Evolutionary conservation across 2,888 invertebrate genomes (phyloP).

Genomic region (Papilio protenor): DNA sequence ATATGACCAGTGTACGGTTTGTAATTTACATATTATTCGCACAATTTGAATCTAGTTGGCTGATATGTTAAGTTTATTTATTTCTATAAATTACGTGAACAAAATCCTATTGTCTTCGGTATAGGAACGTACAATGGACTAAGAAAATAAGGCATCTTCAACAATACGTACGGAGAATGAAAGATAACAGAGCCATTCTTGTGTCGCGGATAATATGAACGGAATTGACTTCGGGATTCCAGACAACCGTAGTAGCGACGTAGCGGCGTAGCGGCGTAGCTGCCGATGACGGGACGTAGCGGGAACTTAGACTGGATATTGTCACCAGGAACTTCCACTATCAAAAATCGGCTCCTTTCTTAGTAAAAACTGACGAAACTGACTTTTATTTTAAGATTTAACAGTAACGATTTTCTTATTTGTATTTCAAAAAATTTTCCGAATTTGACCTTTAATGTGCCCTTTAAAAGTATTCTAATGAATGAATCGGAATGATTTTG

Average conservation of each 20-base stretch:
- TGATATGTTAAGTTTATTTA: conserved; percentile 2
- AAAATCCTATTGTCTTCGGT: conserved; percentile 20
- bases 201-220: conserved; percentile 64
- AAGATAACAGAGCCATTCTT: conserved; percentile 22
- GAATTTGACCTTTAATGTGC: no score
- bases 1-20: not conserved
- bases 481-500: no score
- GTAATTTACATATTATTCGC: not conserved
- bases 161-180: conserved; percentile 31
- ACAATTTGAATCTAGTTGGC: not conserved
- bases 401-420: no score
- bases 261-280: not conserved
- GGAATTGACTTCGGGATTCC: conserved; percentile 78
- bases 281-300: conserved; percentile 1
- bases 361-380: no score
- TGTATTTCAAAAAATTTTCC: no score
- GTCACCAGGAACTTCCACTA: no score
- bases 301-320: not conserved
- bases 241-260: conserved; percentile 61
- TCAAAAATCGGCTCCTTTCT: no score
- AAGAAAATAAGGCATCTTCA: conserved; percentile 21
- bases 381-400: no score
- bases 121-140: conserved; percentile 12
- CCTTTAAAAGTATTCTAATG: no score
- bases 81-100: conserved; percentile 13